Evolutionary conservation across 1,140 invertebrate species (phyloP), one percentile per base, ranked within the genome.

Genomic region (Eurytemora carolleeae): DNA sequence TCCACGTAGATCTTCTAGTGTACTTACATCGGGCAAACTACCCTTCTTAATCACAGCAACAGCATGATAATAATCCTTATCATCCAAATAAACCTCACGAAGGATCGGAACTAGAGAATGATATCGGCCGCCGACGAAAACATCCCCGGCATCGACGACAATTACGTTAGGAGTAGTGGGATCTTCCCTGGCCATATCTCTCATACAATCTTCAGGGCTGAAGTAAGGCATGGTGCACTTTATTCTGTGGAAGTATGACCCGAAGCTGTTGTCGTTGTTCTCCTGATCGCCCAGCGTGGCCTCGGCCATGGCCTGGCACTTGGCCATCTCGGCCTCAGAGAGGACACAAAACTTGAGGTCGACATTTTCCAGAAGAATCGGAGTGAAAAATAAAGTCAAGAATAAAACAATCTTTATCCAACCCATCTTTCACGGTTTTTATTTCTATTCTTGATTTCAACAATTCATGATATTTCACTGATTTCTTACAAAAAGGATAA

Each of bases 71-170:
- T 53, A 57, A 53, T 25, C 52, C 22, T 57, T 21, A 3, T 64
- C 57, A 55, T 59, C 57, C 53, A 17, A 59, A 57, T 65, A 54
- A 23, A 57, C 22, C 57, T 64, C 61, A 67, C 67, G 71, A 73
- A 87, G 77, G 63, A 93, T 86, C 3, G 93, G 92, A 1, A 93
- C 81, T 56, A 96, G 77, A 70, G 88, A 93, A 71, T 94, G 86
- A 70, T 89, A 93, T 55, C 89, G 75, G 0, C 92, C 92, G 55
- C 83, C 91, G 31, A 87, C 79, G 73, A 92, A 96, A 16, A 93
- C 82, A 75, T 95, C 86, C 20, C 92, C 92, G 31, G 92, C 82
- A 75, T 97, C 92, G 3, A 96, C 69, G 0, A 82, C 81, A 15
- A 91, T 86, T 25, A 96, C 72, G 55, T 95, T 85, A 0, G 84